Evolutionary conservation across 2,797 vertebrate species (phyloP).

Genomic region (Pachyuromys duprasi): DNA sequence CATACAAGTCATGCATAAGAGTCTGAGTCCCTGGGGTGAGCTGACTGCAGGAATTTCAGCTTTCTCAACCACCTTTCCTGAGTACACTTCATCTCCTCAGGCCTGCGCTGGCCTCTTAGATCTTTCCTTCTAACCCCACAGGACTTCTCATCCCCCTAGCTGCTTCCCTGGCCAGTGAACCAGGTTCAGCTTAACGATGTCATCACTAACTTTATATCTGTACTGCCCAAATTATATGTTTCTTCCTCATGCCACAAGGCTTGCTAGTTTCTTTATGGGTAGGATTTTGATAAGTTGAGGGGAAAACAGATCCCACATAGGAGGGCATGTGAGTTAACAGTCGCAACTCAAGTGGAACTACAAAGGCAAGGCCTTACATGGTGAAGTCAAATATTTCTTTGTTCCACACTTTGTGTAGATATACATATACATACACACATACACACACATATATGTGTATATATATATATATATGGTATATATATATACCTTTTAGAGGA

Average conservation of each 20-base stretch:
- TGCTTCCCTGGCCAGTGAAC: not conserved
- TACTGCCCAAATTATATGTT: not conserved
- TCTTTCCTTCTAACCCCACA: not conserved
- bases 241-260: not conserved
- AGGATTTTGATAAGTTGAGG: conserved; percentile 16
- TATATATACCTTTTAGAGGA: no score
- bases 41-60: not conserved
- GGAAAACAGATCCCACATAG: not conserved
- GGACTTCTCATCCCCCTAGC: not conserved
- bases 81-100: not conserved
- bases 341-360: not conserved
- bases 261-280: not conserved
- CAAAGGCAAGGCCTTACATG: not conserved
- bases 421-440: no score
- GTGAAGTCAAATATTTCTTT: not conserved
- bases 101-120: not conserved
- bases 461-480: no score
- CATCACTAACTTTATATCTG: not conserved
- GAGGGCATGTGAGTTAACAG: not conserved
- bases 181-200: not conserved
- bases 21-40: not conserved
- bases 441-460: no score
- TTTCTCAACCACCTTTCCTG: conserved; percentile 7
- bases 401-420: not conserved
- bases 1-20: not conserved